Evolutionary conservation across 2,888 invertebrate species (phyloP).

Genomic region (Caenorhabditis panamensis): DNA sequence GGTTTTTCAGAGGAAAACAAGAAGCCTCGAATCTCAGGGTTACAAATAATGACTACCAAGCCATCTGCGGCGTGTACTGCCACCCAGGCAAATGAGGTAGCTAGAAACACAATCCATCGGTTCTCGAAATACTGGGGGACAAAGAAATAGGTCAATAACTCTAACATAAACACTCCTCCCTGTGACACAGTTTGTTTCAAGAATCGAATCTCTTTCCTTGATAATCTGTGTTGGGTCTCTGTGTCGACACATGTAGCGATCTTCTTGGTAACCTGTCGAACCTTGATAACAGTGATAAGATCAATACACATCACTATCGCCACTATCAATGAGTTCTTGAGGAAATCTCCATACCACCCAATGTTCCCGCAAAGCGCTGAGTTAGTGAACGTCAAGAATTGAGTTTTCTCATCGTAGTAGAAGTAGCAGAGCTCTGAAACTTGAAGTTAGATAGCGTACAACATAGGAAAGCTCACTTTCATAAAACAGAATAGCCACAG

Average conservation of each 20-base stretch:
- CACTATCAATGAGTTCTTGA: conserved; percentile 57
- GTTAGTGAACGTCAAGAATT: conserved; percentile 54
- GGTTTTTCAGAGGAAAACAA: background rate
- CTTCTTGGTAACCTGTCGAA: conserved; percentile 34
- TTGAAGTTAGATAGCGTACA: background rate
- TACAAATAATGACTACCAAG: conserved; percentile 39
- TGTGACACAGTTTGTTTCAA: conserved; percentile 53
- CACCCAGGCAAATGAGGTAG: conserved; percentile 61
- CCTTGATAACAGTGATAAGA: conserved; percentile 48
- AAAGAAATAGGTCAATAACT: conserved; percentile 61
- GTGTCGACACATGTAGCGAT: conserved; percentile 5
- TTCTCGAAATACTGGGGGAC: conserved; percentile 55
- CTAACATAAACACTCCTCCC: conserved; percentile 54
- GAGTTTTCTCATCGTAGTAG: conserved; percentile 51
- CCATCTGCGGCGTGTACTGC: conserved; percentile 58
- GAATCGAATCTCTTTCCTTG: conserved; percentile 28
- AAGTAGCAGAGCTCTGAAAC: conserved; percentile 56
- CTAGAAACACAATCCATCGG: conserved; percentile 55
- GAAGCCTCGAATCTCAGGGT: conserved; percentile 27
- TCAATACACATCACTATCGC: conserved; percentile 48
- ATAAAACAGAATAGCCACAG: conserved; percentile 49
- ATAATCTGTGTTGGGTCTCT: conserved; percentile 9
- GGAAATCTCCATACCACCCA: conserved; percentile 64
- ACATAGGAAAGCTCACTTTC: conserved; percentile 20
- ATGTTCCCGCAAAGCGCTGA: conserved; percentile 52